Conservation (phyloP, 2,797 vertebrate genomes). For the Callimico goeldii region DNA sequence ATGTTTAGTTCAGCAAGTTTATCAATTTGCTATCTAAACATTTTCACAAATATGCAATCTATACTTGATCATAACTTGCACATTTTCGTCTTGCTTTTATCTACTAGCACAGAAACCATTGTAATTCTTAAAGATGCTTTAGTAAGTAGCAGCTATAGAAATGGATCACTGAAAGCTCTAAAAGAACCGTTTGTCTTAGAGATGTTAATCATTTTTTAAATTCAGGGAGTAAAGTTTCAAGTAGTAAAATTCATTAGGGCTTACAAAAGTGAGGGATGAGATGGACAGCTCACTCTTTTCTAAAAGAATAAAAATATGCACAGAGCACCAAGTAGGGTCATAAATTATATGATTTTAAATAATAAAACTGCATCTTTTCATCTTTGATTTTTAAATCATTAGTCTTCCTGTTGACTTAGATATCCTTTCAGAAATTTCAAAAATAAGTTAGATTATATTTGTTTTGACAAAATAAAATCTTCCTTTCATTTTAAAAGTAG, state of each 20-base stretch:
- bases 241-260: slow-evolving; percentile 62
- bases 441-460: slow-evolving; percentile 46
- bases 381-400: slow-evolving; percentile 56
- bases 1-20: slow-evolving; percentile 63
- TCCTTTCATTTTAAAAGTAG: slow-evolving; percentile 40
- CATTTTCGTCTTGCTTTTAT: slow-evolving; percentile 58
- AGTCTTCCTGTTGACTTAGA: slow-evolving; percentile 58
- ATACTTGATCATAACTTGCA: slow-evolving; percentile 36
- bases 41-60: slow-evolving; percentile 41
- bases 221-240: slow-evolving; percentile 61
- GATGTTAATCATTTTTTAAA: slow-evolving; percentile 62
- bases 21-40: slow-evolving; percentile 52
- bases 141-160: slow-evolving; percentile 51
- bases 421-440: slow-evolving; percentile 55
- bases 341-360: slow-evolving; percentile 22
- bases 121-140: slow-evolving; percentile 43
- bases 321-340: slow-evolving; percentile 35
- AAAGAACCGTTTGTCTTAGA: slow-evolving; percentile 43
- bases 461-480: slow-evolving; percentile 62
- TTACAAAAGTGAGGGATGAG: slow-evolving; percentile 42
- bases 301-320: not conserved
- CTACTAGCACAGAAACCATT: not conserved
- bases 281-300: slow-evolving; percentile 45
- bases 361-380: slow-evolving; percentile 40
- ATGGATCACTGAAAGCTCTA: slow-evolving; percentile 21